Base-by-base conservation (phyloP, 2,888 invertebrate species). In the Drosophila putrida region DNA sequence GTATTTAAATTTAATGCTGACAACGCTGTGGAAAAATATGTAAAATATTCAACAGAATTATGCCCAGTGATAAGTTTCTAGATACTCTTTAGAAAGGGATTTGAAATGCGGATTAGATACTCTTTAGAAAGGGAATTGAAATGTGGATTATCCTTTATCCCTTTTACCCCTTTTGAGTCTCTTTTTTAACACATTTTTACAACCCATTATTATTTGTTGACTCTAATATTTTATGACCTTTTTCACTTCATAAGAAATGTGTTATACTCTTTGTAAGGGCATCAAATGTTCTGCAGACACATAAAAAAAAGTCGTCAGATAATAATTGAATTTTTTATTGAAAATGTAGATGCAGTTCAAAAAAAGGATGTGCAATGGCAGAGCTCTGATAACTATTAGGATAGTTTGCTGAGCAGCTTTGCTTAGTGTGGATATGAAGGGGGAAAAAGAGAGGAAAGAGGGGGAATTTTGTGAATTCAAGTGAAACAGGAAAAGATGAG, bases 251-350 rank as follows among this genome's bases (percentile, higher is more conserved):
- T n/a, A 5, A 8, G 0, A 11, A 33, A 13, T 33, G 25, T 13
- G 13, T 15, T 27, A 1, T 35, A 43, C n/a, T 4, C 27, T 13
- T 9, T 13, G 36, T 27, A 0, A 44, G 60, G 4, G 43, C 13
- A 46, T 25, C 27, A 63, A 50, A 20, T 28, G n/a, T 31, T 9
- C 20, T 28, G 35, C 35, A 43, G 43, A 55, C 35, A 41, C 36
- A 62, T 33, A 35, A 33, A 47, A 35, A 51, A 39, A 41, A 43
- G 3, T 38, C 43, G 25, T 50, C 46, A 57, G 71, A 79, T 62
- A 64, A 76, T 84, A 84, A 84, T 86, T 84, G 82, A 84, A 82
- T 84, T 82, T 67, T 70, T 63, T 74, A 78, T 78, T 64, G 75
- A 75, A 67, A 54, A 65, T 44, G 11, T 4, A 9, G 27, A n/a